Evolutionary conservation across 2,797 vertebrate species (phyloP).

Genomic region (Sardinella longiceps): DNA sequence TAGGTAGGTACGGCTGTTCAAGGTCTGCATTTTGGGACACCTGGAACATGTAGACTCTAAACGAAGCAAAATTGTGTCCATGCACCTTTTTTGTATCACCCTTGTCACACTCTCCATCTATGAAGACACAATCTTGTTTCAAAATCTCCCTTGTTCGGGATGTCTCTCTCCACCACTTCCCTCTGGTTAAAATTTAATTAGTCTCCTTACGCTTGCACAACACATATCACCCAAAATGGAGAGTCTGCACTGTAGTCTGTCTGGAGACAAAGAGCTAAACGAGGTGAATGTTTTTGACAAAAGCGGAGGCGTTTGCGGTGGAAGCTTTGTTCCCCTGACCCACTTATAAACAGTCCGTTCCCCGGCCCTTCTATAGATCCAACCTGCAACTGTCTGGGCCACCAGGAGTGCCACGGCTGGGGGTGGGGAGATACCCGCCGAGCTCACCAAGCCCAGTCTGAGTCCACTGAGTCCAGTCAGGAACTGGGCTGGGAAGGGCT

Average conservation of each 20-base stretch:
- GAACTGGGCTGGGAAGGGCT: too few relatives aligned
- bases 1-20: neutral
- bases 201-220: neutral
- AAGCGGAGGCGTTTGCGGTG: neutral
- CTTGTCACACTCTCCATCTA: neutral
- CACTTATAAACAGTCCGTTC: neutral
- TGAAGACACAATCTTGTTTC: neutral
- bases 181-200: neutral
- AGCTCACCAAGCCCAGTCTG: neutral
- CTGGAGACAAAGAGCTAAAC: neutral
- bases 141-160: neutral
- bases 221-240: neutral
- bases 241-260: neutral
- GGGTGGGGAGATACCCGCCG: neutral
- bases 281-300: neutral
- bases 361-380: too few relatives aligned
- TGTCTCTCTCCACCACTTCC: neutral
- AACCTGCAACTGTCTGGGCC: neutral
- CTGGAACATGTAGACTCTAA: neutral
- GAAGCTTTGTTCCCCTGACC: neutral
- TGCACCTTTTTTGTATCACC: neutral
- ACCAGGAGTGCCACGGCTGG: neutral
- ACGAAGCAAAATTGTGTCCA: neutral
- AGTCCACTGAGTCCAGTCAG: too few relatives aligned
- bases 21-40: neutral